These are phyloP conservation scores for Argyrosomus regius DNA, from an alignment of 2,797 vertebrate genomes.

Conservation along the genomic window DNA sequence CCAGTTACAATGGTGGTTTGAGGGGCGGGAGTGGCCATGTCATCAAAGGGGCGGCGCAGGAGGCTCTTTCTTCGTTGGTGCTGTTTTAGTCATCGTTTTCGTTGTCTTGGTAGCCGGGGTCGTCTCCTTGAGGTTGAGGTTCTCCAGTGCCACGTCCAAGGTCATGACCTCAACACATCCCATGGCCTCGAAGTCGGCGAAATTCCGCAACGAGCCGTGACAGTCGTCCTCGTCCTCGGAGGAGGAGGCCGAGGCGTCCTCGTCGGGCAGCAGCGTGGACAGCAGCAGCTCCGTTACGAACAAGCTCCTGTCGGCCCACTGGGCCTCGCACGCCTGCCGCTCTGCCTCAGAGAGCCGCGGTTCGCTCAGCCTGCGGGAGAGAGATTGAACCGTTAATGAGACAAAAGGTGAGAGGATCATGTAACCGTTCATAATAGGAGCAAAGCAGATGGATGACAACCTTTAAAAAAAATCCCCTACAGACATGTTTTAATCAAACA, in stretches of 20 bases:
- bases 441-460: not conserved
- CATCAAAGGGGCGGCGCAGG: slow-evolving; percentile 99
- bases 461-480: not conserved
- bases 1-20: slow-evolving; percentile 73
- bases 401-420: not conserved
- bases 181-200: slow-evolving; percentile 98
- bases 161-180: slow-evolving; percentile 99
- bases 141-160: slow-evolving; percentile 99
- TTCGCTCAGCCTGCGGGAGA: slow-evolving; percentile 91
- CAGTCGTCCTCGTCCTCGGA: slow-evolving; percentile 93
- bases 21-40: slow-evolving; percentile 82
- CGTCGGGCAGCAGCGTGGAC: slow-evolving; percentile 96
- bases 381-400: not conserved
- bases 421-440: not conserved
- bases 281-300: slow-evolving; percentile 98
- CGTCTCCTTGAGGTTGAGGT: slow-evolving; percentile 97
- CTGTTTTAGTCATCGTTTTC: slow-evolving; percentile 84
- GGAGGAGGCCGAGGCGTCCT: slow-evolving; percentile 83
- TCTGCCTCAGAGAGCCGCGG: slow-evolving; percentile 96
- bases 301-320: slow-evolving; percentile 95
- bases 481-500: too few relatives aligned
- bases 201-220: slow-evolving; percentile 87
- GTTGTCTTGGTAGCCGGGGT: slow-evolving; percentile 83
- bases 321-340: slow-evolving; percentile 94
- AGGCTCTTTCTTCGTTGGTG: slow-evolving; percentile 92